Conservation (phyloP, 2,888 invertebrate species). For the Sarcophaga subvicina region DNA sequence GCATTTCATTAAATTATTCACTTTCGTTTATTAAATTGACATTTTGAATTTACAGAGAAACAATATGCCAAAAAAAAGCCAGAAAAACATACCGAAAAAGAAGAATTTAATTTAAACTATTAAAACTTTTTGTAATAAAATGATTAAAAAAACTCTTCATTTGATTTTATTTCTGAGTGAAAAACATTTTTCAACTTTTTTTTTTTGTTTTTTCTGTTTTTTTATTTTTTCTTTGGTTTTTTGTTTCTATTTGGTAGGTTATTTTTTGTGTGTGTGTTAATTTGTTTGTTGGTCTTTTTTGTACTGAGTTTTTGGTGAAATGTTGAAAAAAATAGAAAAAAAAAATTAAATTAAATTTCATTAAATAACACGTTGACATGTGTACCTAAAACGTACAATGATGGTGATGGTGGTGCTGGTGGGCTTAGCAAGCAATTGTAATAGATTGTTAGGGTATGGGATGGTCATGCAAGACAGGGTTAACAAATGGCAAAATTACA, state of each 20-base stretch:
- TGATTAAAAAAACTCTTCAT: background rate
- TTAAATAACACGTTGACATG: constrained; percentile 50
- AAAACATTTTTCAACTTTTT: background rate
- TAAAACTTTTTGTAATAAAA: constrained; percentile 36
- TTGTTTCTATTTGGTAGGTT: background rate
- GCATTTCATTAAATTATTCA: background rate
- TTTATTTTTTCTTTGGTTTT: background rate
- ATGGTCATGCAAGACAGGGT: background rate
- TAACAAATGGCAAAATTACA: constrained; percentile 41
- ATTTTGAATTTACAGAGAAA: background rate
- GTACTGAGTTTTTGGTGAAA: no score
- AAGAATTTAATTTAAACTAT: constrained; percentile 25
- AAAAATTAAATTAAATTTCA: constrained; percentile 32
- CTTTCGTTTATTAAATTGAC: background rate
- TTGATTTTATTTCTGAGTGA: background rate
- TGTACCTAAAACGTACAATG: background rate
- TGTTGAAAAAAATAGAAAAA: background rate
- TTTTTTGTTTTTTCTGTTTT: background rate
- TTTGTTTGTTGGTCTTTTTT: no score
- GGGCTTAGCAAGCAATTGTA: no score
- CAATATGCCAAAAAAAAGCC: background rate
- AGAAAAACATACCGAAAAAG: background rate
- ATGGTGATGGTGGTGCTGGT: no score
- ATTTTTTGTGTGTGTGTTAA: background rate
- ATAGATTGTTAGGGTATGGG: background rate